Percentiles rank a stretch among this genome's conserved stretches.
phyloP scores from a whole-genome alignment of 2,888 invertebrate species.

The Volucella inanis region DNA sequence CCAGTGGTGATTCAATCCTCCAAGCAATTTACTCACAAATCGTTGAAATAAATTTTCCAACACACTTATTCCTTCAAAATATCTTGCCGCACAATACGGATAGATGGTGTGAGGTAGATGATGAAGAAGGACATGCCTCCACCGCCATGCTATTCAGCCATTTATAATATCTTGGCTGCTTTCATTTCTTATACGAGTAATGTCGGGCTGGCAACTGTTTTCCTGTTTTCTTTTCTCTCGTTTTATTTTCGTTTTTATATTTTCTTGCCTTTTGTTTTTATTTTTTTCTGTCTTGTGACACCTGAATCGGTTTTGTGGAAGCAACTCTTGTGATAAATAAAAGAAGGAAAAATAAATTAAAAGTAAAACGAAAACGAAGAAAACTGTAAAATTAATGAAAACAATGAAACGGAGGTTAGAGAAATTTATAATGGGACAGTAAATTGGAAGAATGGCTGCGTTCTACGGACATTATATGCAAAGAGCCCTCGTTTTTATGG shows the following conservation, averaged over 20 bases:
- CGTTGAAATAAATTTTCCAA: constrained; percentile 83
- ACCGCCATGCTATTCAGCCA: constrained; percentile 34
- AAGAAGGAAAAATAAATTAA: constrained; percentile 3
- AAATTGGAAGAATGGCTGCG: constrained; percentile 35
- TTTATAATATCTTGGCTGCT: constrained; percentile 40
- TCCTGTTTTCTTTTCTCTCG: constrained; percentile 22
- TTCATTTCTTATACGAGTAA: constrained; percentile 39
- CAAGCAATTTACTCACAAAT: constrained; percentile 83
- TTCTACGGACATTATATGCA: constrained; percentile 10
- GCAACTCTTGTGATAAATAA: constrained; percentile 57
- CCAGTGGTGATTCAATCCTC: constrained; percentile 79
- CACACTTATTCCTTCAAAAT: constrained; percentile 78
- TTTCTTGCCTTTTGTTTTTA: constrained; percentile 50
- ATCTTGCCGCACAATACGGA: constrained; percentile 10
- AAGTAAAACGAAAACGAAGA: too few species aligned
- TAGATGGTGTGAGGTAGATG: too few species aligned
- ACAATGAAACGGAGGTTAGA: constrained; percentile 7
- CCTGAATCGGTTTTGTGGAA: constrained; percentile 63
- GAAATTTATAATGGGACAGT: constrained; percentile 53
- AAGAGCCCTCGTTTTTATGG: background rate
- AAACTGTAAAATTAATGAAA: background rate
- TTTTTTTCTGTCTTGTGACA: constrained; percentile 58
- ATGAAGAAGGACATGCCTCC: constrained; percentile 6
- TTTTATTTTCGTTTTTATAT: background rate
- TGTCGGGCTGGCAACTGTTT: constrained; percentile 46